A percentile compares a stretch with the other conserved stretches of the same genome.
Conservation (phyloP, 1,140 invertebrate species). For the Piezodorus guildinii region DNA sequence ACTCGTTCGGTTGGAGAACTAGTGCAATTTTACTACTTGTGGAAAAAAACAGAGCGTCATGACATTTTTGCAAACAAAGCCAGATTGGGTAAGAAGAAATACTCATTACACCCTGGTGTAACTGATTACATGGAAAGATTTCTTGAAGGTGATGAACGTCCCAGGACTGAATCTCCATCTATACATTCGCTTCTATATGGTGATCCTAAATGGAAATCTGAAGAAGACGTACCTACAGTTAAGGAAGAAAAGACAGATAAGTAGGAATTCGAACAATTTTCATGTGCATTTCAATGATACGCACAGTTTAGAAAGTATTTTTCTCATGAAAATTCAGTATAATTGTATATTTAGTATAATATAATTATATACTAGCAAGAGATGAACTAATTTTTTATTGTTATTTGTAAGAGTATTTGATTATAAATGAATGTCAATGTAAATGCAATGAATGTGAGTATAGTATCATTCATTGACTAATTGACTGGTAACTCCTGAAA, state of each 20-base stretch:
- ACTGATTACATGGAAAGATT: slow-evolving; percentile 85
- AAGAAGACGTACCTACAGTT: slow-evolving; percentile 1
- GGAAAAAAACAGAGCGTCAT: slow-evolving; percentile 97
- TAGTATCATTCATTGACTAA: too few relatives aligned
- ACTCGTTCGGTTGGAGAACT: slow-evolving; percentile 92
- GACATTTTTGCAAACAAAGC: slow-evolving; percentile 78
- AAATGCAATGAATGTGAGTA: too few relatives aligned
- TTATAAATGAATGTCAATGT: too few relatives aligned
- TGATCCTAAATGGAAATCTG: slow-evolving; percentile 41
- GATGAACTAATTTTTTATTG: too few relatives aligned
- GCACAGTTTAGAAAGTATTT: too few relatives aligned
- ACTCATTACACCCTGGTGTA: slow-evolving; percentile 68
- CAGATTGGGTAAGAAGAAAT: slow-evolving; percentile 76
- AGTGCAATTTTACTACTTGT: slow-evolving; percentile 96
- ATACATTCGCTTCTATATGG: slow-evolving; percentile 47
- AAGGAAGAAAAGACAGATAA: slow-evolving; percentile 4
- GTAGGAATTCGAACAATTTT: too few relatives aligned
- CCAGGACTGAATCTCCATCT: slow-evolving; percentile 34
- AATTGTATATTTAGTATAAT: too few relatives aligned
- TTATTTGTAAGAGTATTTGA: too few relatives aligned
- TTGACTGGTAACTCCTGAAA: too few relatives aligned
- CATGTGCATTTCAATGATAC: too few relatives aligned
- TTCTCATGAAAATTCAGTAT: too few relatives aligned
- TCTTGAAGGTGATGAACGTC: slow-evolving; percentile 61
- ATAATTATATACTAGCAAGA: too few relatives aligned